A percentile compares a stretch with the other conserved stretches of the same genome.
These are phyloP conservation scores for Cephus runcator DNA, from an alignment of 2,888 invertebrate genomes.

Conservation along the genomic window DNA sequence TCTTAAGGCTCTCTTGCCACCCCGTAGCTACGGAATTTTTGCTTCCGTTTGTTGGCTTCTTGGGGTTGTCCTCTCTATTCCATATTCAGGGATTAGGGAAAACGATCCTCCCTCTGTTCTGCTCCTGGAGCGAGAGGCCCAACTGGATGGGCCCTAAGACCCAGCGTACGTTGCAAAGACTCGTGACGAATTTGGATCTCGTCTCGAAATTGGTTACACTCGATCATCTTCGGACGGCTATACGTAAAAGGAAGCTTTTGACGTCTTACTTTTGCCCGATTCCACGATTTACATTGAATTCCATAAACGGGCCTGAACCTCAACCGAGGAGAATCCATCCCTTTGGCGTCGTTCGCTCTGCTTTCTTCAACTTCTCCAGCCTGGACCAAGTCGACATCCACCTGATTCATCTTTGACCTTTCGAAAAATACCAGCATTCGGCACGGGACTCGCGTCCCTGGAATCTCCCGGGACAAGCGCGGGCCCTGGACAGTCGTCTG, in stretches of 20 bases:
- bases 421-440: constrained; percentile 9
- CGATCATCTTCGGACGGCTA: constrained; percentile 41
- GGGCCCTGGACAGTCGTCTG: neutral
- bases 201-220: constrained; percentile 45
- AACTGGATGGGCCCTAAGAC: constrained; percentile 16
- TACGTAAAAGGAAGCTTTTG: constrained; percentile 20
- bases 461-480: neutral
- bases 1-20: constrained; percentile 38
- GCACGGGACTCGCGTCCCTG: neutral
- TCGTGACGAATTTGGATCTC: constrained; percentile 55
- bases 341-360: neutral
- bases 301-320: constrained; percentile 12
- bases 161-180: constrained; percentile 34
- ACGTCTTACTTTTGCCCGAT: constrained; percentile 30
- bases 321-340: neutral
- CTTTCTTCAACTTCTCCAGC: neutral
- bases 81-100: constrained; percentile 40
- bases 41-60: constrained; percentile 35
- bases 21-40: constrained; percentile 24
- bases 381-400: neutral
- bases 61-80: constrained; percentile 24
- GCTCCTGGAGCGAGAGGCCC: constrained; percentile 16
- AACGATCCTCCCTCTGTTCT: constrained; percentile 26
- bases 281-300: constrained; percentile 6
- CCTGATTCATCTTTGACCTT: neutral